Percentiles rank a stretch among this genome's conserved stretches.
Evolutionary conservation across 1,140 invertebrate species (phyloP).

Genomic region (Choristoneura fumiferana): DNA sequence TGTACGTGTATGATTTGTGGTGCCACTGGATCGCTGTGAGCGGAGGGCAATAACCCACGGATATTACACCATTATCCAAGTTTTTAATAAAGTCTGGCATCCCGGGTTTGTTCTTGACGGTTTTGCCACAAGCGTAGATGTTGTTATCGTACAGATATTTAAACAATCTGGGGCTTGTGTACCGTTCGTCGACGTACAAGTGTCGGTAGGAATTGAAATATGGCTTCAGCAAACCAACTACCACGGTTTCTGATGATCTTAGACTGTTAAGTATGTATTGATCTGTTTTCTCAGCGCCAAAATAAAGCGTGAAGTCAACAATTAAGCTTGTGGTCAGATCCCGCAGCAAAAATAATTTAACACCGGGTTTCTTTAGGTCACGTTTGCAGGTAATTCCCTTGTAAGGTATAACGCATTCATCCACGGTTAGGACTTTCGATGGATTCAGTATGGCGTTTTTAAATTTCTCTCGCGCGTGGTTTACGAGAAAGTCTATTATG

Average conservation of each 20-base stretch:
- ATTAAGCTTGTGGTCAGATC: slow-evolving; percentile 4
- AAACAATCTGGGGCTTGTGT: slow-evolving; percentile 7
- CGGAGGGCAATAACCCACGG: neutral
- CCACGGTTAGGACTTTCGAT: neutral
- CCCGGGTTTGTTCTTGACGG: neutral
- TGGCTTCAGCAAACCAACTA: neutral
- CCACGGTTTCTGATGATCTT: neutral
- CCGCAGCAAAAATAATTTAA: neutral
- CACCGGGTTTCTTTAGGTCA: slow-evolving; percentile 9
- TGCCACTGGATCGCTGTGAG: slow-evolving; percentile 7
- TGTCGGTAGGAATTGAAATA: slow-evolving; percentile 5
- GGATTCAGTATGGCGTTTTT: neutral
- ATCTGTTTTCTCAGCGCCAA: neutral
- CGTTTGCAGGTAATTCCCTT: neutral
- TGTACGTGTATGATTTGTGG: slow-evolving; percentile 4
- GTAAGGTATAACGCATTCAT: neutral
- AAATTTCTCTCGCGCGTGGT: slow-evolving; percentile 1
- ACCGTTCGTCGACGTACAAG: slow-evolving; percentile 4
- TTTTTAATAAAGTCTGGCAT: slow-evolving; percentile 4
- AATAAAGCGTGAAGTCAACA: slow-evolving; percentile 10
- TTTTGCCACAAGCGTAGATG: slow-evolving; percentile 5
- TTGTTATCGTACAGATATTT: slow-evolving; percentile 7
- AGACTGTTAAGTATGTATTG: slow-evolving; percentile 1
- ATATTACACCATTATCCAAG: neutral
- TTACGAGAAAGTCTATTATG: neutral